Percentiles rank a stretch among this genome's conserved stretches.
Conservation (phyloP, 2,797 vertebrate genomes). For the Cygnus olor region DNA sequence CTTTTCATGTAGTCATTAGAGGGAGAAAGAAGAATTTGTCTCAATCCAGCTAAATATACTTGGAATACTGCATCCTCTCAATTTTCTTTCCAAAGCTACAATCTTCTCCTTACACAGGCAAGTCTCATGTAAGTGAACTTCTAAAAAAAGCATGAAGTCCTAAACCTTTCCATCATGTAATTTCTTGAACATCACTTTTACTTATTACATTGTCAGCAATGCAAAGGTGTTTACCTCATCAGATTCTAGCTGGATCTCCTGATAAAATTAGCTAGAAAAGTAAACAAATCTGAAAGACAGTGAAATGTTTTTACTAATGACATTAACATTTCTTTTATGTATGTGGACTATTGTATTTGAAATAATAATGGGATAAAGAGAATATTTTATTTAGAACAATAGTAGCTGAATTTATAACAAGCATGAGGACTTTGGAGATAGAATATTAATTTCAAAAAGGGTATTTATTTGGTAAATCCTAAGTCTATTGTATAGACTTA, state of each 20-base stretch:
- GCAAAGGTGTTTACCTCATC: neutral
- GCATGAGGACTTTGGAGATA: neutral
- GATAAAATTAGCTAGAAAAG: neutral
- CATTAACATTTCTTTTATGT: neutral
- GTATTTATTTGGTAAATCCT: neutral
- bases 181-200: constrained; percentile 1
- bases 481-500: neutral
- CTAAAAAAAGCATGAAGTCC: neutral
- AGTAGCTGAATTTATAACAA: neutral
- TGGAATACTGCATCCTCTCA: neutral
- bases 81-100: neutral
- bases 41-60: neutral
- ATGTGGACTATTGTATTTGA: neutral
- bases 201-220: neutral
- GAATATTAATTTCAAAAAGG: neutral
- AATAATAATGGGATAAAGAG: neutral
- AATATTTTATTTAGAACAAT: neutral
- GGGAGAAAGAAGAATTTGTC: neutral
- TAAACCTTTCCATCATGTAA: neutral
- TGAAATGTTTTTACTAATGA: neutral
- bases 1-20: neutral
- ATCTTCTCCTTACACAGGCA: neutral
- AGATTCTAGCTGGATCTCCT: neutral
- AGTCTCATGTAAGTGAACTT: neutral
- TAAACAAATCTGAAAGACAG: neutral